Evolutionary conservation across 2,888 invertebrate species (phyloP).

Genomic region (Apodemia mormo): DNA sequence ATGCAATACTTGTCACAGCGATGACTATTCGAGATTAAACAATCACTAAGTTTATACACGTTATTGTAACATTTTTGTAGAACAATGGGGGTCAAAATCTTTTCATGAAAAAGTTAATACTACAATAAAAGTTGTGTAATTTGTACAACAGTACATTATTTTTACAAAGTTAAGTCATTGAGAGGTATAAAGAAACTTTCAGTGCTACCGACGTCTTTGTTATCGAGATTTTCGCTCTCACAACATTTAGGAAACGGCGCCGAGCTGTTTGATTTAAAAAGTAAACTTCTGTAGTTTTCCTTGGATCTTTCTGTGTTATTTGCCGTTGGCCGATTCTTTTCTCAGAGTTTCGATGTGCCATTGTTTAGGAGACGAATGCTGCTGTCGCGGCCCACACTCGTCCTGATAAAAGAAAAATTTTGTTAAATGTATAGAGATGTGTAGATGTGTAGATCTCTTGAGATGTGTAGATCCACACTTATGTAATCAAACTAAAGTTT

Average conservation of each 20-base stretch:
- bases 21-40: too few relatives aligned
- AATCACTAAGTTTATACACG: too few relatives aligned
- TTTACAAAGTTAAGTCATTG: conserved; percentile 39
- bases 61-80: too few relatives aligned
- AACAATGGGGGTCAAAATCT: too few relatives aligned
- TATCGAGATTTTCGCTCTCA: conserved; percentile 58
- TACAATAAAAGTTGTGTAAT: not conserved
- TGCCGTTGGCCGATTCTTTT: conserved; percentile 47
- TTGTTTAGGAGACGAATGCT: conserved; percentile 71
- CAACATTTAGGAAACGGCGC: conserved; percentile 73
- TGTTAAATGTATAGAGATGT: too few relatives aligned
- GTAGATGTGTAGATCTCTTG: too few relatives aligned
- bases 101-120: too few relatives aligned
- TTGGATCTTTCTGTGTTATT: conserved; percentile 49
- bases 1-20: too few relatives aligned
- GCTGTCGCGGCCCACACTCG: conserved; percentile 70
- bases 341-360: conserved; percentile 75
- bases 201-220: conserved; percentile 50
- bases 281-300: conserved; percentile 63
- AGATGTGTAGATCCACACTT: too few relatives aligned
- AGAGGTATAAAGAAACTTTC: conserved; percentile 61
- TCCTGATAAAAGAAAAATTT: conserved; percentile 45
- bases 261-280: conserved; percentile 51
- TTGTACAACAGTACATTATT: not conserved
- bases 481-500: too few relatives aligned